Base-by-base conservation (phyloP, 2,113 vertebrate genomes). In the Fregetta grallaria region DNA sequence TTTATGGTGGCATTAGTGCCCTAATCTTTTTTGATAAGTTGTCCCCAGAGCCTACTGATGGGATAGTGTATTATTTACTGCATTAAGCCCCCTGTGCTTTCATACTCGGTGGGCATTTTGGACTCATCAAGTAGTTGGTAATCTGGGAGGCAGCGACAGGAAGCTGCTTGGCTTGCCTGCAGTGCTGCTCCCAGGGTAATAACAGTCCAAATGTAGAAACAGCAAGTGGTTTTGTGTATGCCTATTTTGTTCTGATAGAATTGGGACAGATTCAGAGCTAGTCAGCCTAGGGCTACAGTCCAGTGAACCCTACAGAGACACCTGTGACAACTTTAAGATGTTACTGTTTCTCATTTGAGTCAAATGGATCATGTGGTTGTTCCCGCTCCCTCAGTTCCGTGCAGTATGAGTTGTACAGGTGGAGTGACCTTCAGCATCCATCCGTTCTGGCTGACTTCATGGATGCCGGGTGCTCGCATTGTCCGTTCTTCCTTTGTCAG, bases 401-500 rank as follows among this genome's bases (percentile, higher is more conserved):
- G 50, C 65, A 73, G 62, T 58, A 58, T 77, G 45, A 62, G 0
- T 44, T 47, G 22, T 29, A 27, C 18, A 7, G 52, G 18, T 61
- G 63, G 62, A 55, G 21, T 61, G 50, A 81, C 65, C 61, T 62
- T 67, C 38, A 67, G 44, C 40, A 42, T n/a, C 49, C 6, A 0
- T 44, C 32, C 13, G 0, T 59, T 74, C 22, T 91, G 67, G 13
- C 42, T 71, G 74, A 36, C 40, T 44, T 49, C 2, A 2, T 2
- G 17, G 58, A 12, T 42, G 20, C 27, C 0, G 1, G n/a, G n/a
- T 32, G 47, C 65, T 88, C 1, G 0, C 13, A 2, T 40, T 0
- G 1, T 26, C 38, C 0, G 0, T 18, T 81, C 58, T 50, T 55
- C 52, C 53, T 55, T 52, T 77, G 55, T 26, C 42, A 34, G 34